Percentiles rank a stretch among this genome's conserved stretches.
Evolutionary conservation across 2,888 invertebrate species (phyloP).

Genomic region (Deilephila porcellus): DNA sequence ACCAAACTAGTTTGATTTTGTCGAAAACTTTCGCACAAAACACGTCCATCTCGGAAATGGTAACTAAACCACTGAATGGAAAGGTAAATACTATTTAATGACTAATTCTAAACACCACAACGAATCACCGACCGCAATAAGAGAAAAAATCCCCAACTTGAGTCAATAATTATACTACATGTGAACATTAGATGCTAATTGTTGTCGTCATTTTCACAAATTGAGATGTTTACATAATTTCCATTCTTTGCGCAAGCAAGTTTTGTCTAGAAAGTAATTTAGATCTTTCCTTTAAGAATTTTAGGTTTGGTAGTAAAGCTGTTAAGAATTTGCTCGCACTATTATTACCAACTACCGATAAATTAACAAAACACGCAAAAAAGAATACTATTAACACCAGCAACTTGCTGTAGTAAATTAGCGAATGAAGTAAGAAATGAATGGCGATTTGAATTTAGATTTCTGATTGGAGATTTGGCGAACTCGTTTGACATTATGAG

Average conservation of each 20-base stretch:
- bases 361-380: too few species aligned
- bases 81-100: not conserved
- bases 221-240: constrained; percentile 1
- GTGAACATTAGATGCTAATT: not conserved
- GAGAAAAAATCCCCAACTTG: not conserved
- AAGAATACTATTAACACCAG: too few species aligned
- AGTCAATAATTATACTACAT: not conserved
- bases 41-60: constrained; percentile 13
- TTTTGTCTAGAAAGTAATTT: not conserved
- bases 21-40: constrained; percentile 46
- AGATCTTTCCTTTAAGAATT: not conserved
- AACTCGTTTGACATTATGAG: too few species aligned
- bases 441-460: too few species aligned
- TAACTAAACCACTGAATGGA: constrained; percentile 11
- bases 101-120: not conserved
- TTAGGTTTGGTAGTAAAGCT: too few species aligned
- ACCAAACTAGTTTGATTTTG: constrained; percentile 62
- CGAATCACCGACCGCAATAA: constrained; percentile 1
- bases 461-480: too few species aligned
- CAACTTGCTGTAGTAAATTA: too few species aligned
- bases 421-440: too few species aligned
- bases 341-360: too few species aligned
- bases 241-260: not conserved
- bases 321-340: too few species aligned
- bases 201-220: not conserved